A percentile compares a stretch with the other conserved stretches of the same genome.
Evolutionary conservation across 2,113 vertebrate genomes (phyloP).

Genomic region (Podiceps cristatus): DNA sequence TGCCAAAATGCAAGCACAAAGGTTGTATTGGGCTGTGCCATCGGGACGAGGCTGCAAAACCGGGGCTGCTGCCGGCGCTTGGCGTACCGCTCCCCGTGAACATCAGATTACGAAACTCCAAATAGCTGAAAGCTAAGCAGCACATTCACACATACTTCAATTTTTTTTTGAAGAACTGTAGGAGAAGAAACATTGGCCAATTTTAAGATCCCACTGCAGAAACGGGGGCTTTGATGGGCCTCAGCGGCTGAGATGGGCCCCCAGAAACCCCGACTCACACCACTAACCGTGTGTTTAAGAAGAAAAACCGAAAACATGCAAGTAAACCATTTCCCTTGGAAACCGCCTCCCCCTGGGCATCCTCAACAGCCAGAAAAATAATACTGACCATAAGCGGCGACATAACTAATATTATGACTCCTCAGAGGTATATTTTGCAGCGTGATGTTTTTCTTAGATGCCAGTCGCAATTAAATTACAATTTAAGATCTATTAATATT

Average conservation of each 20-base stretch:
- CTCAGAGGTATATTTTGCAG: neutral
- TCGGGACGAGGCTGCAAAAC: fast-evolving
- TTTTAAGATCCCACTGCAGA: neutral
- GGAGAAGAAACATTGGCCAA: neutral
- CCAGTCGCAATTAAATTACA: neutral
- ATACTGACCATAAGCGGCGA: neutral
- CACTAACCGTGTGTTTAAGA: neutral
- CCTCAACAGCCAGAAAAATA: neutral
- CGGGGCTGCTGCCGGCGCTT: neutral
- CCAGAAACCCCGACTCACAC: neutral
- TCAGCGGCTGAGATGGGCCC: neutral
- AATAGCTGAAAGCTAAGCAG: neutral
- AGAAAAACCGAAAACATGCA: neutral
- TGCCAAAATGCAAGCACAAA: neutral
- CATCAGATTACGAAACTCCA: neutral
- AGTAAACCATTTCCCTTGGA: neutral
- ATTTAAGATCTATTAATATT: neutral
- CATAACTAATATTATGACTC: neutral
- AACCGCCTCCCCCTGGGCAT: neutral
- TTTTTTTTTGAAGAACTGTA: neutral
- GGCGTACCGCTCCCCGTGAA: fast-evolving
- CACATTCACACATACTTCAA: neutral
- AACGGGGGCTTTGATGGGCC: neutral
- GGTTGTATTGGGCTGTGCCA: neutral
- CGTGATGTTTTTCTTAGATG: neutral